Evolutionary conservation across 2,888 invertebrate species (phyloP), one percentile per base, ranked within the genome.

Genomic region (Eledone cirrhosa): DNA sequence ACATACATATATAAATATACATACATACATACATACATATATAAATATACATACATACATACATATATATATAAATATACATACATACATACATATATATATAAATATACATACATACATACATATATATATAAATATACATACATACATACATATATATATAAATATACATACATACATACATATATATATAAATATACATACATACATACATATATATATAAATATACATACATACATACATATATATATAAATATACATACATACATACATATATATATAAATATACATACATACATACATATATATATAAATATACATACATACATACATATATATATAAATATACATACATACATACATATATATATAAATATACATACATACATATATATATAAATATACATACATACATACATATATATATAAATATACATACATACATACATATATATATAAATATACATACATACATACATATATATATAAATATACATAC

Each of bases 91-190:
- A 69, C n/a, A 29, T 14, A 27, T 27, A 27, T 69, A 27, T 27
- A 69, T 16, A 29, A 16, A 69, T 69, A 29, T 69, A 29, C n/a
- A 29, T 27, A 69, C 29, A 29, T n/a, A 29, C 16, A 69, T 69
- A 29, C 24, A 27, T 27, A 69, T 69, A 69, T 29, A 27, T 69
- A 29, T n/a, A 29, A 16, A 29, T 27, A 69, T 69, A 27, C 14
- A 27, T 27, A 69, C 29, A 69, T n/a, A 69, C n/a, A 29, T 69
- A 69, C 29, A 29, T 69, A 69, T 69, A 29, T 27, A 69, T 69
- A 29, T 69, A 27, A 14, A 69, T 53, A 53, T 53, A 53, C 19
- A 53, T 19, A 53, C 19, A 53, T 53, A 53, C 19, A 53, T 53
- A 53, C 53, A 53, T 53, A 53, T 53, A 53, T 53, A 53, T 53